These are phyloP conservation scores for Hypsibius dujardini DNA, from an alignment of 1,140 invertebrate species.

Conservation along the genomic window DNA sequence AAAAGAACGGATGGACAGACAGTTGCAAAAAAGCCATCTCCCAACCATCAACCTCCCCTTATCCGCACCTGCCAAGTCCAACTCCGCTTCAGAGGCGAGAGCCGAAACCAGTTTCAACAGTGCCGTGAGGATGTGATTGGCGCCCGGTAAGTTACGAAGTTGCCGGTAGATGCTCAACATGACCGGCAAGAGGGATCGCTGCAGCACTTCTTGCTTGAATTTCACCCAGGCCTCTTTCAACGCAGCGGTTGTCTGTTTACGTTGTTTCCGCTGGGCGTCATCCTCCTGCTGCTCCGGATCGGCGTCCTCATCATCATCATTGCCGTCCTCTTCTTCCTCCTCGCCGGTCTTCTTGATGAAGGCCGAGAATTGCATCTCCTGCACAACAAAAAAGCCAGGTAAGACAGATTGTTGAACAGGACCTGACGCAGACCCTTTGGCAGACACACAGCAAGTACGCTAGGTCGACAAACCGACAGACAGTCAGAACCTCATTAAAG, in stretches of 20 bases:
- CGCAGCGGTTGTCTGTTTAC: not conserved
- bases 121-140: not conserved
- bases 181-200: not conserved
- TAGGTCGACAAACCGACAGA: not conserved
- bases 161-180: not conserved
- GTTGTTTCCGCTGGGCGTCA: not conserved
- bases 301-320: not conserved
- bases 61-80: not conserved
- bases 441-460: not conserved
- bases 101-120: not conserved
- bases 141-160: not conserved
- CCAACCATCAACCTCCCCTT: not conserved
- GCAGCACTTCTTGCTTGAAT: not conserved
- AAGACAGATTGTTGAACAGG: too few relatives aligned
- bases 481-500: not conserved
- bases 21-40: not conserved
- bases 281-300: not conserved
- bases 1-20: not conserved
- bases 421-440: not conserved
- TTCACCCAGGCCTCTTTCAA: not conserved
- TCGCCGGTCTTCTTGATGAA: slow-evolving; percentile 4
- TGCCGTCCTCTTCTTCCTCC: not conserved
- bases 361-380: slow-evolving; percentile 12
- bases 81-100: not conserved
- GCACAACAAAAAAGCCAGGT: not conserved